Evolutionary conservation across 2,113 vertebrate species (phyloP).

Genomic region (Oryzias javanicus): DNA sequence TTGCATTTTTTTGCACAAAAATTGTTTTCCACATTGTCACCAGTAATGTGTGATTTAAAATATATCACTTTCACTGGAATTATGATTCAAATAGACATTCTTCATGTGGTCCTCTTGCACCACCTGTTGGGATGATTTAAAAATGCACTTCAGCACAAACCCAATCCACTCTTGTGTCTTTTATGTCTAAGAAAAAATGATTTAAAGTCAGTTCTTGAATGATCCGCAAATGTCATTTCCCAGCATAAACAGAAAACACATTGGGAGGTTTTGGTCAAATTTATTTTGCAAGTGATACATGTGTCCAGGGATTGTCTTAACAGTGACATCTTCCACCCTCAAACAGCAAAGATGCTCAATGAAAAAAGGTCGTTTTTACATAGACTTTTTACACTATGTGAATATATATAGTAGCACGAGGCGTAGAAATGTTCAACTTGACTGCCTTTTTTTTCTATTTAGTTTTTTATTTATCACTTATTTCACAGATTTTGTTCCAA

Average conservation of each 20-base stretch:
- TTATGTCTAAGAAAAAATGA: background rate
- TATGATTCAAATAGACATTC: background rate
- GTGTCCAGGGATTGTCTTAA: constrained; percentile 64
- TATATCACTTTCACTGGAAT: background rate
- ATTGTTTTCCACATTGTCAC: no score
- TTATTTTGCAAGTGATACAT: constrained; percentile 61
- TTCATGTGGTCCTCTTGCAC: constrained; percentile 37
- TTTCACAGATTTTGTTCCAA: background rate
- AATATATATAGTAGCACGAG: constrained; percentile 56
- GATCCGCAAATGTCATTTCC: no score
- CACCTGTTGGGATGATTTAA: constrained; percentile 39
- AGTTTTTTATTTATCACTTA: constrained; percentile 17
- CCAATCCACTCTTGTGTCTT: background rate
- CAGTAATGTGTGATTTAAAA: background rate
- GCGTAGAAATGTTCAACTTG: constrained; percentile 48
- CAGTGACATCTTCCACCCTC: constrained; percentile 39
- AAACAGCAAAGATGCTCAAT: constrained; percentile 31
- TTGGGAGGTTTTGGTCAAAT: constrained; percentile 51
- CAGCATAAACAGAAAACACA: background rate
- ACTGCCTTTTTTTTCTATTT: constrained; percentile 32
- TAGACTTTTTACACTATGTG: constrained; percentile 66
- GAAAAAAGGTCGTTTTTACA: constrained; percentile 51
- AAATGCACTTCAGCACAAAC: constrained; percentile 1
- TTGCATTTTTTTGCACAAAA: no score
- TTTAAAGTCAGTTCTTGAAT: background rate